A percentile compares a stretch with the other conserved stretches of the same genome.
Evolutionary conservation across 2,113 vertebrate species (phyloP).

Genomic region (Hemibagrus wyckioides): DNA sequence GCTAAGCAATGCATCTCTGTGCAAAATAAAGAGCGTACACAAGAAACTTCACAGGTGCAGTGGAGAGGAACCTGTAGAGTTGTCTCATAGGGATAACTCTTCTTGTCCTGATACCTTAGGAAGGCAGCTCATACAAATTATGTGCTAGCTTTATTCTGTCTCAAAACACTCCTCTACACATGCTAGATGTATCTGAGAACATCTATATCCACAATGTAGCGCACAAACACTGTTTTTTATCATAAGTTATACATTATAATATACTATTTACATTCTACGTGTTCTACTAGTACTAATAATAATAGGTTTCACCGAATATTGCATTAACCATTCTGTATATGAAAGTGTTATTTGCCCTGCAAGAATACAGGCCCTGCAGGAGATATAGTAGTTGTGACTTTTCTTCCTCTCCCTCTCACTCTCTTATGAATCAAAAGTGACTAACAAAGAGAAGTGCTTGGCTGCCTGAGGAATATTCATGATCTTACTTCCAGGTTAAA

Average conservation of each 20-base stretch:
- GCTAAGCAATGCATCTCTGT: slow-evolving; percentile 45
- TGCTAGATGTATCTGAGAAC: slow-evolving; percentile 8
- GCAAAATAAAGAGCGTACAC: slow-evolving; percentile 45
- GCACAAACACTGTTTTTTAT: not conserved
- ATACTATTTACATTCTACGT: not conserved
- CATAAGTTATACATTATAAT: not conserved
- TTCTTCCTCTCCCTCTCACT: slow-evolving; percentile 36
- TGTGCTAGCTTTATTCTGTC: not conserved
- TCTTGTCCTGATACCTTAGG: slow-evolving; percentile 29
- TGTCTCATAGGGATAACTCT: slow-evolving; percentile 44
- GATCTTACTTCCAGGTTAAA: slow-evolving; percentile 76
- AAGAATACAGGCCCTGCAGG: slow-evolving; percentile 69
- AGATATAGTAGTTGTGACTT: slow-evolving; percentile 59
- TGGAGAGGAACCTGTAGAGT: slow-evolving; percentile 60
- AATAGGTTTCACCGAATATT: slow-evolving; percentile 55
- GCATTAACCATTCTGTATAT: slow-evolving; percentile 66
- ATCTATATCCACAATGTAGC: not conserved
- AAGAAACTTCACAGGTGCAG: slow-evolving; percentile 67
- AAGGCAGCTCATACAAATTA: slow-evolving; percentile 16
- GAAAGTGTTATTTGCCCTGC: slow-evolving; percentile 67
- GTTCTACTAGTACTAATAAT: not conserved
- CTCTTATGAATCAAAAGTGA: slow-evolving; percentile 66
- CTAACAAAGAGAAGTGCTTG: slow-evolving; percentile 63
- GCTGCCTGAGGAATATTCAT: slow-evolving; percentile 69
- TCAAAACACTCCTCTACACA: slow-evolving; percentile 2